These are phyloP conservation scores for Euphydryas editha DNA, from an alignment of 2,888 invertebrate genomes.

Conservation along the genomic window DNA sequence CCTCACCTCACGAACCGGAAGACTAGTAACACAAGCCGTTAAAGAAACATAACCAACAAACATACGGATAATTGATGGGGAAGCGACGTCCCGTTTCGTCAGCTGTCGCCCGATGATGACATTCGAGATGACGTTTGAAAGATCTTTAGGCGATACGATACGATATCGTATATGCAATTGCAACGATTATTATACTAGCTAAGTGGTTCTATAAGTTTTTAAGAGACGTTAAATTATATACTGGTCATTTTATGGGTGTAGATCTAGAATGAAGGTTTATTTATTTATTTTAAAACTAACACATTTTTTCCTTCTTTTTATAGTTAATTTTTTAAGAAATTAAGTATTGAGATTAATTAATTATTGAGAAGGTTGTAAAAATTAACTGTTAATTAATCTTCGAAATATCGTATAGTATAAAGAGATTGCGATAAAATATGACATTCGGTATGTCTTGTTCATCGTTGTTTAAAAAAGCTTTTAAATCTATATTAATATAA, in stretches of 20 bases:
- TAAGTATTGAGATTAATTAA: too few species aligned
- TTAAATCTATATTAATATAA: constrained; percentile 42
- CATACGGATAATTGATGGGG: constrained; percentile 62
- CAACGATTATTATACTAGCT: too few species aligned
- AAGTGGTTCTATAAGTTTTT: too few species aligned
- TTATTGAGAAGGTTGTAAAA: too few species aligned
- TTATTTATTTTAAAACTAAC: too few species aligned
- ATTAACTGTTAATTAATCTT: background rate
- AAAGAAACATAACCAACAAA: constrained; percentile 52
- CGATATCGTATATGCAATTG: constrained; percentile 28
- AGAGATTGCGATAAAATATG: constrained; percentile 41
- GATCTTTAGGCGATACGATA: constrained; percentile 39
- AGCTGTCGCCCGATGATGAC: constrained; percentile 60
- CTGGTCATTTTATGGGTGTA: too few species aligned
- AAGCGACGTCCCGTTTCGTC: constrained; percentile 63
- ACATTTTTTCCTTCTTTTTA: too few species aligned
- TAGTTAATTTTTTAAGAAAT: too few species aligned
- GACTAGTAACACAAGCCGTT: constrained; percentile 51
- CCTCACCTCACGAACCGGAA: constrained; percentile 57
- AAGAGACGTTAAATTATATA: too few species aligned
- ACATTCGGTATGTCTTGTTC: constrained; percentile 47
- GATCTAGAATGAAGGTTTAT: too few species aligned
- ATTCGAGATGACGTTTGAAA: constrained; percentile 53
- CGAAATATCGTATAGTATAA: constrained; percentile 26
- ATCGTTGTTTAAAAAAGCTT: constrained; percentile 47